Percentiles rank a stretch among this genome's conserved stretches.
Conservation (phyloP, 1,140 invertebrate species). For the Drosophila burlai region DNA sequence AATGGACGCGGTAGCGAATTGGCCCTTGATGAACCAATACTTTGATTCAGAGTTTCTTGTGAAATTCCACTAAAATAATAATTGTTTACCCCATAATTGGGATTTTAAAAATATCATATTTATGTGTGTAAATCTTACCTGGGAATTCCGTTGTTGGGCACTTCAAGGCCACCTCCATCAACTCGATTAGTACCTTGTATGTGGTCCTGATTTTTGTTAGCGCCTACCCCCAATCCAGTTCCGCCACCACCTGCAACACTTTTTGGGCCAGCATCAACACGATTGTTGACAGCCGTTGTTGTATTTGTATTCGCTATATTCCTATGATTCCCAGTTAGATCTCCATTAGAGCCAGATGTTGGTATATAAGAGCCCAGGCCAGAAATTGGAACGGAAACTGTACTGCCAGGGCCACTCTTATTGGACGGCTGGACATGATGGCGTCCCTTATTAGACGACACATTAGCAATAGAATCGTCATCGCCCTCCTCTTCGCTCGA, state of each 20-base stretch:
- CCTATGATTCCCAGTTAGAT: constrained; percentile 47
- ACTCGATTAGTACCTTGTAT: constrained; percentile 20
- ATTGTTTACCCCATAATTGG: neutral
- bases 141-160: constrained; percentile 74
- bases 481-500: constrained; percentile 95
- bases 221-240: neutral
- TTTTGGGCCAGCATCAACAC: constrained; percentile 23
- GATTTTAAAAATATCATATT: neutral
- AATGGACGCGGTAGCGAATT: constrained; percentile 91
- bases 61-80: constrained; percentile 87
- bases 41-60: constrained; percentile 88
- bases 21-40: constrained; percentile 85
- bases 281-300: constrained; percentile 12
- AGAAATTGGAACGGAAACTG: constrained; percentile 3
- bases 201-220: constrained; percentile 46
- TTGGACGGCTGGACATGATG: constrained; percentile 36
- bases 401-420: constrained; percentile 3
- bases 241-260: constrained; percentile 1
- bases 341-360: constrained; percentile 41
- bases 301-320: constrained; percentile 2
- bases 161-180: constrained; percentile 70
- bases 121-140: constrained; percentile 50
- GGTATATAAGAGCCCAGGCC: constrained; percentile 19
- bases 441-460: constrained; percentile 69
- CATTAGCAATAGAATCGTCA: constrained; percentile 89